Percentiles rank a stretch among this genome's conserved stretches.
phyloP scores from a whole-genome alignment of 2,113 vertebrate species.

The Paedocypris sp. region DNA sequence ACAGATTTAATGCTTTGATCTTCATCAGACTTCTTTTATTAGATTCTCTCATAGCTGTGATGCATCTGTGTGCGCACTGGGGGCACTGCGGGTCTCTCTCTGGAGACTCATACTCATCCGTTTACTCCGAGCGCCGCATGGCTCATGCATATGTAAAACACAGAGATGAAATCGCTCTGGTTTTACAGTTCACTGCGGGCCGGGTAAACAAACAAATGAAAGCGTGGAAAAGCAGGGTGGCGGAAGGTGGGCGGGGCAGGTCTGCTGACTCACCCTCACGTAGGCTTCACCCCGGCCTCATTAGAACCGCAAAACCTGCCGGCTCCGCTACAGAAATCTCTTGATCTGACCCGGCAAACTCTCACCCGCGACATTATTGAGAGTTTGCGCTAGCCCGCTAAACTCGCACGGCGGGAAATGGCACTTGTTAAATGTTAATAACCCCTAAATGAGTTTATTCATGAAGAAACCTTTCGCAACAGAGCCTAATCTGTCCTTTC shows the following conservation, averaged over 20 bases:
- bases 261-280: neutral
- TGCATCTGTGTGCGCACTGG: neutral
- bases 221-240: neutral
- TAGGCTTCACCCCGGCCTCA: slow-evolving; percentile 19
- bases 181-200: slow-evolving; percentile 20
- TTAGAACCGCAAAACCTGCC: slow-evolving; percentile 15
- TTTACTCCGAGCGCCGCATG: neutral
- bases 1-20: no score
- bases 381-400: slow-evolving; percentile 19
- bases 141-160: slow-evolving; percentile 34
- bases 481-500: slow-evolving; percentile 26
- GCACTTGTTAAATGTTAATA: slow-evolving; percentile 48
- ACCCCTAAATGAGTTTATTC: slow-evolving; percentile 41
- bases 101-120: slow-evolving; percentile 1
- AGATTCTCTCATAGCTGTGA: no score
- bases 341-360: slow-evolving; percentile 21
- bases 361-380: slow-evolving; percentile 23
- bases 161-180: slow-evolving; percentile 36
- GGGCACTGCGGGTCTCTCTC: neutral
- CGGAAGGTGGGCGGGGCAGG: neutral
- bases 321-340: slow-evolving; percentile 28
- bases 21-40: no score
- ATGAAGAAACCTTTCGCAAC: slow-evolving; percentile 25
- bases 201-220: slow-evolving; percentile 38
- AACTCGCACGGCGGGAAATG: slow-evolving; percentile 24